Percentiles rank a stretch among this genome's conserved stretches.
These are phyloP conservation scores for Synanthedon myopaeformis DNA, from an alignment of 2,888 invertebrate species.

Conservation along the genomic window DNA sequence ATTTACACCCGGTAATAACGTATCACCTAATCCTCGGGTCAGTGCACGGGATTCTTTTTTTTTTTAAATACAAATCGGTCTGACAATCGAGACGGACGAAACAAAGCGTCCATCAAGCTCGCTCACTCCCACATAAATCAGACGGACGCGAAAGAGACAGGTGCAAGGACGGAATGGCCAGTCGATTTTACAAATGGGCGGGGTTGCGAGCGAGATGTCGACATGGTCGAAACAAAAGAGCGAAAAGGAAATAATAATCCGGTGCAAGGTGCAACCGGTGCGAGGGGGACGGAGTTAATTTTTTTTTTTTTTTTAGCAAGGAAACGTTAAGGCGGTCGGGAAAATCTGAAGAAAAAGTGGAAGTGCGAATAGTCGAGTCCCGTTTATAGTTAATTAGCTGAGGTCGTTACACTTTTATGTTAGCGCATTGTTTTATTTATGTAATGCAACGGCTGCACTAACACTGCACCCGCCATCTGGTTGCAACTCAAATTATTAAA, in stretches of 20 bases:
- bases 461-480: neutral
- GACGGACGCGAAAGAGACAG: conserved; percentile 64
- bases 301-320: conserved; percentile 30
- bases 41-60: conserved; percentile 29
- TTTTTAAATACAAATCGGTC: conserved; percentile 32
- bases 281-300: conserved; percentile 38
- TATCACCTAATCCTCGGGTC: conserved; percentile 39
- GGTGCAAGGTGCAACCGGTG: conserved; percentile 56
- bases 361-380: conserved; percentile 17
- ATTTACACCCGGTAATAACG: conserved; percentile 47
- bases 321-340: conserved; percentile 52
- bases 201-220: conserved; percentile 61
- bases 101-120: conserved; percentile 68
- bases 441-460: conserved; percentile 21
- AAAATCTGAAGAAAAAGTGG: conserved; percentile 57
- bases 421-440: conserved; percentile 21
- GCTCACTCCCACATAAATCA: conserved; percentile 70
- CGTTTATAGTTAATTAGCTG: conserved; percentile 23
- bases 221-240: conserved; percentile 62
- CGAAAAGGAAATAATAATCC: conserved; percentile 58
- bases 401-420: conserved; percentile 5
- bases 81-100: conserved; percentile 53
- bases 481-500: neutral
- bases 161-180: conserved; percentile 58
- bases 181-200: conserved; percentile 70